Base-by-base conservation (phyloP, 1,140 invertebrate genomes). In the Meloidogyne chitwoodi region DNA sequence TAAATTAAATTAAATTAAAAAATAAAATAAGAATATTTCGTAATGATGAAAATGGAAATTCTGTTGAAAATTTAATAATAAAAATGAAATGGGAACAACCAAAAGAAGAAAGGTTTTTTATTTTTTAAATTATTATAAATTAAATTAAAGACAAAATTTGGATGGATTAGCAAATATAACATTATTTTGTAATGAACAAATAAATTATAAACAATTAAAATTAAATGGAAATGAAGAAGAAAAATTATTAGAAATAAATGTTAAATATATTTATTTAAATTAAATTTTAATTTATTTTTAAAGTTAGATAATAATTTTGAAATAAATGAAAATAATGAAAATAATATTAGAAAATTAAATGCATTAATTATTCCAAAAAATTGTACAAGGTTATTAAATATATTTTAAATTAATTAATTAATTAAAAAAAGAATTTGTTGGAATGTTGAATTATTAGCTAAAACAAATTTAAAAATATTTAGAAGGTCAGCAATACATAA, bases 221-320 rank as follows among this genome's bases (percentile, higher is more conserved):
- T 77, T 83, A 70, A 31, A 74, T 48, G 68, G 71, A 5, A 66
- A 65, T 16, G 83, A 83, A 69, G 68, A 74, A 29, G 74, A 85
- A 68, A 83, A 85, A 67, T 83, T 81, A 31, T 72, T 85, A n/a
- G 84, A 83, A 75, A 80, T 83, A 11, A 79, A 76, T 85, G 48
- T n/a, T n/a, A n/a, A n/a, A n/a, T 61, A 73, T 16, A 29, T 34
- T n/a, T n/a, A 56, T 3, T 48, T 31, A 31, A 48, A 48, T 48
- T 48, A 56, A n/a, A n/a, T n/a, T 56, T 56, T 22, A 56, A 56
- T 41, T 26, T 3, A 24, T 10, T 74, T 77, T 68, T 81, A 24
- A 62, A 80, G 82, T 61, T 82, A 31, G 79, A 82, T 34, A 82
- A 82, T 72, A 72, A 73, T 61, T 76, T 84, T 27, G 79, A 83